Conservation (phyloP, 1,140 invertebrate species). For the Pentalonia nigronervosa region DNA sequence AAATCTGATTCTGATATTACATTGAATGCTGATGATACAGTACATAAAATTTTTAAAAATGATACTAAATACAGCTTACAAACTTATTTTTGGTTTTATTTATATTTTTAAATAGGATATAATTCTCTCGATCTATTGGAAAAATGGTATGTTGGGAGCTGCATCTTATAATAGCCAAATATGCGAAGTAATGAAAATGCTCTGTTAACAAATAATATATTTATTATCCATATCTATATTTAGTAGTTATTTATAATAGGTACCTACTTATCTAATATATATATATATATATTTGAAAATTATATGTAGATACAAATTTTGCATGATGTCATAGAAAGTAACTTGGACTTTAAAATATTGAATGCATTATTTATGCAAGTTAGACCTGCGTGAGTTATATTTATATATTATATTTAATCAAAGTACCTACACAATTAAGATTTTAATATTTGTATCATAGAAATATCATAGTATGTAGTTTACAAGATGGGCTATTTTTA, state of each 20-base stretch:
- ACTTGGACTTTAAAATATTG: slow-evolving; percentile 69
- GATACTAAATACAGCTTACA: not conserved
- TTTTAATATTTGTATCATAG: slow-evolving; percentile 59
- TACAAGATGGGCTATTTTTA: slow-evolving; percentile 41
- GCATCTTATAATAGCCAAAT: slow-evolving; percentile 24
- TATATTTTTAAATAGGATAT: not conserved
- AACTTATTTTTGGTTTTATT: not conserved
- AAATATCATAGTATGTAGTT: slow-evolving; percentile 44
- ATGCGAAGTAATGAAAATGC: slow-evolving; percentile 36
- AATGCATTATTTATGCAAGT: slow-evolving; percentile 71
- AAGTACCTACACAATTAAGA: slow-evolving; percentile 61
- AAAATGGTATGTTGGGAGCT: slow-evolving; percentile 47
- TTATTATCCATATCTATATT: not conserved
- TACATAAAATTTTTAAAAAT: not conserved
- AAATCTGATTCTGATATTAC: not conserved
- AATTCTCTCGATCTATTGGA: slow-evolving; percentile 46
- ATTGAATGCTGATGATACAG: not conserved
- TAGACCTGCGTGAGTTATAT: slow-evolving; percentile 68
- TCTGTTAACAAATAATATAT: no score
- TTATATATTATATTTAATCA: slow-evolving; percentile 66
- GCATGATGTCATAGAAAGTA: slow-evolving; percentile 70
- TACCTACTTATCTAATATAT: not conserved
- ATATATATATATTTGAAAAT: not conserved
- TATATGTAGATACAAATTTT: slow-evolving; percentile 68
- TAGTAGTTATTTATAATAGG: not conserved